Percentiles rank a stretch among this genome's conserved stretches.
These are phyloP conservation scores for Aphelinus atriplicis DNA, from an alignment of 1,140 invertebrate genomes.

Conservation along the genomic window DNA sequence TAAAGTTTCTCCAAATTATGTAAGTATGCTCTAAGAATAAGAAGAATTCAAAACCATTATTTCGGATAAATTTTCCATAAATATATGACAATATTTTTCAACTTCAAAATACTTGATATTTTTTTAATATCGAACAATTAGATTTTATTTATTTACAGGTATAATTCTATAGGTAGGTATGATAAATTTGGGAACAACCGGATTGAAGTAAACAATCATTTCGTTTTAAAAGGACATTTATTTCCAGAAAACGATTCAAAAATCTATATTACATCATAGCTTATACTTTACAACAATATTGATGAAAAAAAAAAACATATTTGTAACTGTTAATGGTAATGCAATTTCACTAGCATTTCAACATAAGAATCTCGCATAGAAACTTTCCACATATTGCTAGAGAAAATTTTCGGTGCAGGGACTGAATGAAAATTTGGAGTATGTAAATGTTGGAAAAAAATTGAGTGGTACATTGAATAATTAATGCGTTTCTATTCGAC, in stretches of 20 bases:
- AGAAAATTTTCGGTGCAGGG: constrained; percentile 1
- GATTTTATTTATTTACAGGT: background rate
- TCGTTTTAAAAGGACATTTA: constrained; percentile 35
- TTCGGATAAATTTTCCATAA: too few relatives aligned
- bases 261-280: constrained; percentile 34
- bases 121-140: constrained; percentile 19
- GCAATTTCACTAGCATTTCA: background rate
- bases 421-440: background rate
- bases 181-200: too few relatives aligned
- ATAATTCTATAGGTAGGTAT: too few relatives aligned
- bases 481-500: background rate
- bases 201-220: background rate
- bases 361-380: too few relatives aligned
- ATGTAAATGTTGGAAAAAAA: too few relatives aligned
- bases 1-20: too few relatives aligned
- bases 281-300: constrained; percentile 29
- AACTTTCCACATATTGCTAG: background rate
- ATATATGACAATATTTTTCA: too few relatives aligned
- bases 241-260: constrained; percentile 36
- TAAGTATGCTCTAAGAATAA: too few relatives aligned
- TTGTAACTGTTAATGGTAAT: constrained; percentile 22
- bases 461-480: too few relatives aligned
- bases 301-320: constrained; percentile 16
- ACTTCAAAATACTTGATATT: too few relatives aligned
- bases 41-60: too few relatives aligned